These are phyloP conservation scores for Hypomesus transpacificus DNA, from an alignment of 2,113 vertebrate genomes.

Conservation along the genomic window DNA sequence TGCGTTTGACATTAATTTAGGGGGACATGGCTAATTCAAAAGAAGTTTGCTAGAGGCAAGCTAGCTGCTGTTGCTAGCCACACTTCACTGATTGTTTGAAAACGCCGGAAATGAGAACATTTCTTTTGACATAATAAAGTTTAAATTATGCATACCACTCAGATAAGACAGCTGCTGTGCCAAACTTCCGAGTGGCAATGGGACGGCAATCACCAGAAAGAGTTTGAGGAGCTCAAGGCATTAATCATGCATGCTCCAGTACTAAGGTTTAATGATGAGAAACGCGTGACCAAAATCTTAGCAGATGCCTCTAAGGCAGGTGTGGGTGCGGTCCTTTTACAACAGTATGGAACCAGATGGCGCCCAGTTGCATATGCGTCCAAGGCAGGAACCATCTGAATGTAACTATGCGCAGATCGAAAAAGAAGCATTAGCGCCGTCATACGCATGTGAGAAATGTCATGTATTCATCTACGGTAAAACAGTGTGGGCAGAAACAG, in stretches of 20 bases:
- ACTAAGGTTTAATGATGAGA: conserved; percentile 4
- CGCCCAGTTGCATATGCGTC: conserved; percentile 12
- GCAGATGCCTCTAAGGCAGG: conserved; percentile 12
- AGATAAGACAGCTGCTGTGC: background rate
- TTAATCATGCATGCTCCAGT: conserved; percentile 10
- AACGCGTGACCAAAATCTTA: conserved; percentile 1
- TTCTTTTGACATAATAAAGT: too few relatives aligned
- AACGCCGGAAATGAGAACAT: too few relatives aligned
- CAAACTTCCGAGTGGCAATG: background rate
- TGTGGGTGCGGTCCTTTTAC: background rate
- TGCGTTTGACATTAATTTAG: too few relatives aligned
- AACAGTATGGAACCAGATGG: conserved; percentile 9
- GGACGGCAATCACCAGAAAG: conserved; percentile 10
- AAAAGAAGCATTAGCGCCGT: conserved; percentile 12
- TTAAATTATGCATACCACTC: background rate
- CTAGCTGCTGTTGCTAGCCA: too few relatives aligned
- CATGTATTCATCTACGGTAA: conserved; percentile 11
- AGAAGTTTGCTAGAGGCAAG: too few relatives aligned
- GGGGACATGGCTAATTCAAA: too few relatives aligned
- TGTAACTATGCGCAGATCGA: conserved; percentile 17
- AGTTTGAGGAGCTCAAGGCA: conserved; percentile 1
- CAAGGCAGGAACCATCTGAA: conserved; percentile 1
- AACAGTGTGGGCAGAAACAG: background rate
- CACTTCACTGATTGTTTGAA: too few relatives aligned
- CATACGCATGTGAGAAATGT: conserved; percentile 10